Conservation (phyloP, 2,888 invertebrate species). For the Physocephala rufipes region DNA sequence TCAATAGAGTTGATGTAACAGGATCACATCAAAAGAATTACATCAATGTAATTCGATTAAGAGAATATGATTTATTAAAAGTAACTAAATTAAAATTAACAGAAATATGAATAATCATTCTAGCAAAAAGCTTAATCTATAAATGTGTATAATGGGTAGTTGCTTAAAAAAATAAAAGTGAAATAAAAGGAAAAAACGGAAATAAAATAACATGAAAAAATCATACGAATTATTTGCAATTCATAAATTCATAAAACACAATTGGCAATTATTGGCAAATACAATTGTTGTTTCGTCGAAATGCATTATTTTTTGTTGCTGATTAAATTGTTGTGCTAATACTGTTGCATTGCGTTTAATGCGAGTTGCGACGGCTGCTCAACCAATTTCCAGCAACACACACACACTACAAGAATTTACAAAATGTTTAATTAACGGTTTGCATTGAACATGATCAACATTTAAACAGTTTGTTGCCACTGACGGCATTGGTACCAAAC, state of each 20-base stretch:
- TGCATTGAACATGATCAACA: conserved; percentile 29
- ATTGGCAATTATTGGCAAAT: conserved; percentile 38
- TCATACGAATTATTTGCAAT: conserved; percentile 38
- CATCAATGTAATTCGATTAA: no score
- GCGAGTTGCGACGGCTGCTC: no score
- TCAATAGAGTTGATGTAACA: no score
- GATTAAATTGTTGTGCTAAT: conserved; percentile 28
- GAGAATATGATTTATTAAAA: no score
- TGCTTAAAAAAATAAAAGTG: conserved; percentile 23
- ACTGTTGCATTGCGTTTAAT: conserved; percentile 23
- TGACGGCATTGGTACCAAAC: background rate
- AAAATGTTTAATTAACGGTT: conserved; percentile 61
- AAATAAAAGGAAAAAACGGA: no score
- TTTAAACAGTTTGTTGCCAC: background rate
- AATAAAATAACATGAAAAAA: background rate
- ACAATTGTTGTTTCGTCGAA: conserved; percentile 40
- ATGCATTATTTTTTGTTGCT: conserved; percentile 30
- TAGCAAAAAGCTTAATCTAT: no score
- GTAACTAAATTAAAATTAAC: no score
- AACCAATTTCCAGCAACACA: no score
- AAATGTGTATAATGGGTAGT: background rate
- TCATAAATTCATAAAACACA: conserved; percentile 49
- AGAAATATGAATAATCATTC: no score
- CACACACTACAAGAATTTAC: conserved; percentile 43
- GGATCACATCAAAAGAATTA: no score